Evolutionary conservation across 2,113 vertebrate species (phyloP).

Genomic region (Pao palembangensis): DNA sequence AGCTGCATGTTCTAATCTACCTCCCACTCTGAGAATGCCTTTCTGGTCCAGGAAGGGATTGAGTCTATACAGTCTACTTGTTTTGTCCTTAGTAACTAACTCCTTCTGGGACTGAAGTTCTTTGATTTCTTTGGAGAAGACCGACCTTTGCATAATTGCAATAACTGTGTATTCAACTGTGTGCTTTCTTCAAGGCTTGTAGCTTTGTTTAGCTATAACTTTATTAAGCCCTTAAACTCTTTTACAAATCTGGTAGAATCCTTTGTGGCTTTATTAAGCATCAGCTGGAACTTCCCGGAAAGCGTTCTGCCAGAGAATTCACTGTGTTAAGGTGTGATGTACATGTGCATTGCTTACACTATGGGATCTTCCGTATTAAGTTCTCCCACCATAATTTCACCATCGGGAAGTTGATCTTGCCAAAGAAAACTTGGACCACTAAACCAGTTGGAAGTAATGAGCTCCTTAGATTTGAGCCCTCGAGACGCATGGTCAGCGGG

Average conservation of each 20-base stretch:
- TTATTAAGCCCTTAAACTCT: not conserved
- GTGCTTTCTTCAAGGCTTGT: not conserved
- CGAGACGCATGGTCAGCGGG: slow-evolving; percentile 8
- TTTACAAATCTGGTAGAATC: not conserved
- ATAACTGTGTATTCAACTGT: not conserved
- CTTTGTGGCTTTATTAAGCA: not conserved
- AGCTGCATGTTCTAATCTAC: not conserved
- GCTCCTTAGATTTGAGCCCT: not conserved
- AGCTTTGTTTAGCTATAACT: not conserved
- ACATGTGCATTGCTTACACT: not conserved
- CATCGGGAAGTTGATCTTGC: not conserved
- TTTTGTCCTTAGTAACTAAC: no score
- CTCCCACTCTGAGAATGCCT: slow-evolving; percentile 5
- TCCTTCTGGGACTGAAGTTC: not conserved
- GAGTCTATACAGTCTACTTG: not conserved
- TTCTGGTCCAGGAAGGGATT: slow-evolving; percentile 1
- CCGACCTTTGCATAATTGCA: not conserved
- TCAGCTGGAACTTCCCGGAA: not conserved
- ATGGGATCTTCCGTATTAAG: not conserved
- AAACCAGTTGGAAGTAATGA: not conserved
- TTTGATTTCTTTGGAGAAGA: not conserved
- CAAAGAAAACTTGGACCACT: slow-evolving; percentile 3
- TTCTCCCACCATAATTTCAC: not conserved
- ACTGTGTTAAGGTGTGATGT: not conserved
- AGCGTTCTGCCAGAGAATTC: not conserved